Conservation (phyloP, 1,140 invertebrate genomes). For the Lucilia sericata region DNA sequence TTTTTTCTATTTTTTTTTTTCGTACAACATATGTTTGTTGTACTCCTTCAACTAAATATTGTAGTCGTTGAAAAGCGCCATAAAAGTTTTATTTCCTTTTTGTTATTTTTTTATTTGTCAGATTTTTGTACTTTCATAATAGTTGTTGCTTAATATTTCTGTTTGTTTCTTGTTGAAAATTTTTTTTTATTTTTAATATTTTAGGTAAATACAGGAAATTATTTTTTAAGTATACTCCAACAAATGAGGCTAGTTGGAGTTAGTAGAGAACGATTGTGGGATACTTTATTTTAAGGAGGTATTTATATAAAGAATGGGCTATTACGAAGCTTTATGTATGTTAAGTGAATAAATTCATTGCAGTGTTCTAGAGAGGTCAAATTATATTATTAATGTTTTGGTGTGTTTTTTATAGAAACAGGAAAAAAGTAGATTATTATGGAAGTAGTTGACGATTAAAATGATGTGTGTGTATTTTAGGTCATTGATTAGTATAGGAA, state of each 20-base stretch:
- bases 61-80: slow-evolving; percentile 8
- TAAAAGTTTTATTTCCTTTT: slow-evolving; percentile 13
- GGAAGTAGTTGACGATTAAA: too few relatives aligned
- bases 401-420: too few relatives aligned
- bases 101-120: neutral
- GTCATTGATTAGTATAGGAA: too few relatives aligned
- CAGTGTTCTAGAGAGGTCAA: too few relatives aligned
- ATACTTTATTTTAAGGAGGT: too few relatives aligned
- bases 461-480: too few relatives aligned
- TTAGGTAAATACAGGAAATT: slow-evolving; percentile 16
- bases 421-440: too few relatives aligned
- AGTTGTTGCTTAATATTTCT: neutral
- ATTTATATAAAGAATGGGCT: too few relatives aligned
- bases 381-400: too few relatives aligned
- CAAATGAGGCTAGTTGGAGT: neutral
- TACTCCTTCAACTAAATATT: neutral
- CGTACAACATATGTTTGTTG: neutral
- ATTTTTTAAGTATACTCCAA: slow-evolving; percentile 11
- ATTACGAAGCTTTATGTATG: too few relatives aligned
- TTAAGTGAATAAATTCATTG: too few relatives aligned
- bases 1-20: neutral
- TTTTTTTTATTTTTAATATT: slow-evolving; percentile 24
- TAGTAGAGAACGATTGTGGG: too few relatives aligned
- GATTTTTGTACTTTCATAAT: slow-evolving; percentile 10
- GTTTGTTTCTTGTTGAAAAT: neutral